Evolutionary conservation across 2,888 invertebrate genomes (phyloP), one percentile per base, ranked within the genome.

Genomic region (Microctonus brassicae): DNA sequence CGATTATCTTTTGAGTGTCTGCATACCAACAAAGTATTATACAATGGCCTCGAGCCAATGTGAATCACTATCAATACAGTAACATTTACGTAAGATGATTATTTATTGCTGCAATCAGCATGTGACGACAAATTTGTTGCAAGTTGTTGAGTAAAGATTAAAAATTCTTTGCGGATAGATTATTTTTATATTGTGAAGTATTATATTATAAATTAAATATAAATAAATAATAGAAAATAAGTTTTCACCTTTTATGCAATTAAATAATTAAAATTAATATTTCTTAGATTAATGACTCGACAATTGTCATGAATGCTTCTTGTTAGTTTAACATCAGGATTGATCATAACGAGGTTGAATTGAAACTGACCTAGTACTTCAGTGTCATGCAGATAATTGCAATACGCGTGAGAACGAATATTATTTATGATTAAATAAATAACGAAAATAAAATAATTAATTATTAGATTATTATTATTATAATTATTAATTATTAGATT

Each of bases 21-120:
- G 71, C 73, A 75, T 75, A 69, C 72, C 69, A 64, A 71, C 47
- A 47, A 62, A 63, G 73, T 39, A 77, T 77, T 77, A 77, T 76
- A 76, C 76, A 76, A 77, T 69, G 73, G 61, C 70, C 73, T 69
- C 74, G 70, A 75, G 74, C 65, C 60, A 55, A 69, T 42, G 68
- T 76, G 66, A 77, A 77, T 77, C 73, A 76, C 73, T 75, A 74
- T 74, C 77, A 73, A 75, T 74, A 75, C 69, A 67, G 63, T 72
- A 72, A 76, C 73, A 77, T 76, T 75, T 75, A 76, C 74, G 24
- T 11, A 2, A 33, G 24, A 67, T 57, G 29, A 57, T 39, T 34
- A n/a, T 67, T 53, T 24, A 47, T 34, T 7, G 67, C 26, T 67
- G 0, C 17, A 67, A 60, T 53, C n/a, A 20, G 39, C 69, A 57